Percentiles rank a stretch among this genome's conserved stretches.
Evolutionary conservation across 1,140 invertebrate species (phyloP).

Genomic region (Teleogryllus occipitalis): DNA sequence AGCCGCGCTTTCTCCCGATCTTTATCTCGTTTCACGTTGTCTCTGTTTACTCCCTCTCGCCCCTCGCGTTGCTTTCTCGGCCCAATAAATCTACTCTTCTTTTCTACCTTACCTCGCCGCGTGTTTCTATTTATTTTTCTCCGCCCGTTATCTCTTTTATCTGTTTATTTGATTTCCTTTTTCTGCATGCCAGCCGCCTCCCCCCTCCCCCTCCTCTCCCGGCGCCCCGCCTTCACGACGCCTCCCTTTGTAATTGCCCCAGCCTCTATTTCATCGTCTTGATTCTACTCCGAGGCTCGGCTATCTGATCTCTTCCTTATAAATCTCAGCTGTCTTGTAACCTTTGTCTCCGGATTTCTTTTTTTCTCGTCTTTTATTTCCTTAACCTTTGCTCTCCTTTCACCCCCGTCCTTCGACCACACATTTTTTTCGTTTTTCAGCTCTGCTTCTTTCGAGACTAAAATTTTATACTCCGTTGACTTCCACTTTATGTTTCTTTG

Average conservation of each 20-base stretch:
- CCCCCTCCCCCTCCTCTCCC: not conserved
- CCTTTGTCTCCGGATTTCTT: not conserved
- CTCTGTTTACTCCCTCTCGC: not conserved
- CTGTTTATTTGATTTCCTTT: not conserved
- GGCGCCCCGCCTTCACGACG: no score
- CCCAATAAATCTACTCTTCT: not conserved
- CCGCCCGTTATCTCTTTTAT: not conserved
- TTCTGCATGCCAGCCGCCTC: not conserved
- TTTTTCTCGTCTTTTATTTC: not conserved
- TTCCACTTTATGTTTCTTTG: not conserved
- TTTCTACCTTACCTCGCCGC: not conserved
- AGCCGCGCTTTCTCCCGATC: not conserved
- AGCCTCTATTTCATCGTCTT: not conserved
- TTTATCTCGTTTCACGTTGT: not conserved
- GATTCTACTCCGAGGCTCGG: not conserved
- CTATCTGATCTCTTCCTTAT: not conserved
- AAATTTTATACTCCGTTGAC: not conserved
- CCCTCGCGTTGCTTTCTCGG: not conserved
- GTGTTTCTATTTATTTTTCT: not conserved
- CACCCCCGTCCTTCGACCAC: no score
- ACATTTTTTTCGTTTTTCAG: no score
- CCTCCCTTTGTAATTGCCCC: not conserved
- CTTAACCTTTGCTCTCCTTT: not conserved
- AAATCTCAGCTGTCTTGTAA: not conserved
- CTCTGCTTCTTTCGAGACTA: not conserved